phyloP scores from a whole-genome alignment of 2,888 invertebrate genomes.

The Melieria picta region DNA sequence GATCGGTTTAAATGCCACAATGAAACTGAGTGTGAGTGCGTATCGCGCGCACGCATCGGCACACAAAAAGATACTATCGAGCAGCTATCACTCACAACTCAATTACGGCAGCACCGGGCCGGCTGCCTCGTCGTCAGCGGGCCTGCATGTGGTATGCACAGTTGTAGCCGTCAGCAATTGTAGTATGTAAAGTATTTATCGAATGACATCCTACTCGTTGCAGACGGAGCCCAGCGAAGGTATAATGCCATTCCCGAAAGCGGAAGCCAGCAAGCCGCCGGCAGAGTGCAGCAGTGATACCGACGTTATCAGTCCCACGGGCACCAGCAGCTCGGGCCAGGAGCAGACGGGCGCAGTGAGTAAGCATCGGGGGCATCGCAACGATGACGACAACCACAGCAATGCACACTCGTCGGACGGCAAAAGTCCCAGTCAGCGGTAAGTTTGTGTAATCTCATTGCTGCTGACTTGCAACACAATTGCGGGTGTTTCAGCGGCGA shows the following conservation, averaged over 20 bases:
- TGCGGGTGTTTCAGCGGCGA: no score
- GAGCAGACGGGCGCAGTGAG: constrained; percentile 37
- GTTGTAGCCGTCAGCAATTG: background rate
- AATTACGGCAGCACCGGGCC: constrained; percentile 81
- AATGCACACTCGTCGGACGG: constrained; percentile 76
- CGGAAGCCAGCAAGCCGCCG: constrained; percentile 45
- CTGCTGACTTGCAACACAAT: no score
- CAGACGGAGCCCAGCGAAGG: constrained; percentile 55
- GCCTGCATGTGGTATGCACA: constrained; percentile 69
- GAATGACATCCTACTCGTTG: constrained; percentile 8
- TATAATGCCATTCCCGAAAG: constrained; percentile 51
- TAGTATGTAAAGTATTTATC: background rate
- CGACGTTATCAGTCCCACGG: constrained; percentile 60
- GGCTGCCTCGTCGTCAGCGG: constrained; percentile 71
- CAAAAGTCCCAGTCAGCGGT: constrained; percentile 79
- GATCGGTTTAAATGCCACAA: constrained; percentile 57
- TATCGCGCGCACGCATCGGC: constrained; percentile 89
- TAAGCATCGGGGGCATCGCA: constrained; percentile 68
- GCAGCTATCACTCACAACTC: constrained; percentile 79
- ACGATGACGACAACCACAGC: constrained; percentile 78
- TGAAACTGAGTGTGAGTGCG: constrained; percentile 90
- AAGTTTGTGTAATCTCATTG: constrained; percentile 42
- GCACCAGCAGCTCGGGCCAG: constrained; percentile 59
- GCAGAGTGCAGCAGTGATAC: constrained; percentile 58
- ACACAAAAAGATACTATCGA: constrained; percentile 86